Conservation (phyloP, 37 sponge, comb jelly and placozoan genomes). For the Agelas oroides region DNA sequence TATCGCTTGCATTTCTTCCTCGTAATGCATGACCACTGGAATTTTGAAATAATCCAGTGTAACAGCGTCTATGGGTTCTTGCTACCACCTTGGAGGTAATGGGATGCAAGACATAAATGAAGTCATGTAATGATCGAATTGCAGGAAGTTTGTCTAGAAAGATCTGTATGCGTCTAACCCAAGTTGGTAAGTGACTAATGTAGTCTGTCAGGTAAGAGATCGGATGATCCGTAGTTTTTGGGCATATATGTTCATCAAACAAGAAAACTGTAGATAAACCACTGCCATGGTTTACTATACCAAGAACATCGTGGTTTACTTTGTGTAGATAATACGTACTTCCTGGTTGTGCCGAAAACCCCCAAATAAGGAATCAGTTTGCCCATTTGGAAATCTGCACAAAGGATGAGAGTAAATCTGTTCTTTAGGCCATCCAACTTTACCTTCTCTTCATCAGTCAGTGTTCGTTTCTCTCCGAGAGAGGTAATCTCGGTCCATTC, state of each 20-base stretch:
- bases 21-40: too few relatives aligned
- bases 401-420: conserved; percentile 29
- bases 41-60: background rate
- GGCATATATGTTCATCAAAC: too few relatives aligned
- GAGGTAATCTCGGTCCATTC: background rate
- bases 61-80: background rate
- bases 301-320: conserved; percentile 46
- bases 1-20: background rate
- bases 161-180: too few relatives aligned
- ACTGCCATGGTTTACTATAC: conserved; percentile 39
- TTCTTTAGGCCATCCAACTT: conserved; percentile 3
- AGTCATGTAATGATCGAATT: too few relatives aligned
- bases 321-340: conserved; percentile 52
- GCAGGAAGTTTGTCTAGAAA: too few relatives aligned
- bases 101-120: too few relatives aligned
- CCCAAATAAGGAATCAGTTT: conserved; percentile 67
- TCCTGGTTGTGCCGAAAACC: conserved; percentile 46
- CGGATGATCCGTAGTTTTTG: too few relatives aligned
- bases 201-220: too few relatives aligned
- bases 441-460: background rate
- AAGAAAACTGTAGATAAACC: too few relatives aligned
- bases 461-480: background rate
- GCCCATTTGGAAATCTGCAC: conserved; percentile 55
- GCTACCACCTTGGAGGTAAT: conserved; percentile 13
- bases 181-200: too few relatives aligned